A percentile compares a stretch with the other conserved stretches of the same genome.
Conservation (phyloP, 2,797 vertebrate genomes). For the Fratercula arctica region DNA sequence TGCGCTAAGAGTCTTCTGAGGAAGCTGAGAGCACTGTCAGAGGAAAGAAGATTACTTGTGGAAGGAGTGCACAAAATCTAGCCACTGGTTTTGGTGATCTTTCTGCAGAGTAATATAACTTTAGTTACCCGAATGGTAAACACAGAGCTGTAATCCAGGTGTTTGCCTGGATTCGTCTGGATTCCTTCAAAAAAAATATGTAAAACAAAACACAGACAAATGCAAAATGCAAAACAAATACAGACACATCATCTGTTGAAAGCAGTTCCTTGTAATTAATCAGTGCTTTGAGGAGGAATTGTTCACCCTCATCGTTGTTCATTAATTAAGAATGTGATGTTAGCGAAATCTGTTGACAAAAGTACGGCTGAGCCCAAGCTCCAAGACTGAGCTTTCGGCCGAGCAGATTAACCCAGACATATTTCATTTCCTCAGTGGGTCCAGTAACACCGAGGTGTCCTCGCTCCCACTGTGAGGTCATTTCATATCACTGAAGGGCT, state of each 20-base stretch:
- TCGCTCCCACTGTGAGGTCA: neutral
- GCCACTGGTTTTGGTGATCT: neutral
- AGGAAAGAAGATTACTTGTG: slow-evolving; percentile 30
- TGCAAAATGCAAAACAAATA: neutral
- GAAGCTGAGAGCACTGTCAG: neutral
- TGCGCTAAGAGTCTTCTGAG: neutral
- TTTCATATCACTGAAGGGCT: neutral
- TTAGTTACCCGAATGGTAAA: neutral
- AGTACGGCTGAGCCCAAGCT: neutral
- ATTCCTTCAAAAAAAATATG: neutral
- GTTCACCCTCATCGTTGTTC: slow-evolving; percentile 13
- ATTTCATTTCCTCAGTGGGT: neutral
- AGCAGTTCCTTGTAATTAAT: slow-evolving; percentile 38
- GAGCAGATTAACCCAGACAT: neutral
- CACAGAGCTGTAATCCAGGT: neutral
- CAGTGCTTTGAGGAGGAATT: slow-evolving; percentile 39
- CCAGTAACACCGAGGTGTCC: neutral
- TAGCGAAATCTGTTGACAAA: slow-evolving; percentile 28
- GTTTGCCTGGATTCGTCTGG: neutral
- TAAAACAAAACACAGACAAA: neutral
- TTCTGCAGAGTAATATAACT: neutral
- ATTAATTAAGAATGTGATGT: slow-evolving; percentile 19
- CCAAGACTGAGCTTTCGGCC: neutral
- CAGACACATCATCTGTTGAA: neutral
- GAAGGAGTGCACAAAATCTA: neutral